Percentiles rank a stretch among this genome's conserved stretches.
These are phyloP conservation scores for Venturia canescens DNA, from an alignment of 1,140 invertebrate species.

Conservation along the genomic window DNA sequence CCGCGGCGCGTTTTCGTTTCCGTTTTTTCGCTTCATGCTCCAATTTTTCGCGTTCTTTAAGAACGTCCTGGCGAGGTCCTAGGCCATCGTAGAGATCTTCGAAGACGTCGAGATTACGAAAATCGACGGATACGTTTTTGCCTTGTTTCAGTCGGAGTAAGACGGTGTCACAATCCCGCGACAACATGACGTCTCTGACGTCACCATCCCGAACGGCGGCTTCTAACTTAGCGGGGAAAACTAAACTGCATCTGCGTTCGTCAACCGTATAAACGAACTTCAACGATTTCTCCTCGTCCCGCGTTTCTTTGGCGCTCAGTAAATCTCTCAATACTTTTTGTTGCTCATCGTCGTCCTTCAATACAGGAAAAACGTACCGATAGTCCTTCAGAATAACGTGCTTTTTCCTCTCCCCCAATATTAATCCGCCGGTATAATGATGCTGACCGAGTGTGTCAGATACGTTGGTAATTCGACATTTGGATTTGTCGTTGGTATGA, in stretches of 20 bases:
- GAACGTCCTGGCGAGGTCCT: slow-evolving; percentile 80
- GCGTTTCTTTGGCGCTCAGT: slow-evolving; percentile 79
- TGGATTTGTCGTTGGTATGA: slow-evolving; percentile 77
- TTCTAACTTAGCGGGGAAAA: slow-evolving; percentile 86
- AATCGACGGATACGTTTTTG: slow-evolving; percentile 83
- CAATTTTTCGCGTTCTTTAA: slow-evolving; percentile 80
- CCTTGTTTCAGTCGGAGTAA: slow-evolving; percentile 85
- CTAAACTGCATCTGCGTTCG: slow-evolving; percentile 84
- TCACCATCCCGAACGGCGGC: slow-evolving; percentile 86
- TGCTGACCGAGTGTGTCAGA: slow-evolving; percentile 79
- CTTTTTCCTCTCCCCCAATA: slow-evolving; percentile 80
- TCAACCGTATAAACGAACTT: slow-evolving; percentile 87
- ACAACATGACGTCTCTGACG: slow-evolving; percentile 86
- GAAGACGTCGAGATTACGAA: slow-evolving; percentile 80
- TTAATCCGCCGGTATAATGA: slow-evolving; percentile 78
- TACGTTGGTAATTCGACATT: slow-evolving; percentile 82
- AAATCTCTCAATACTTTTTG: slow-evolving; percentile 80
- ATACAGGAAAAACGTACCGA: slow-evolving; percentile 84
- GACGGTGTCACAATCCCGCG: slow-evolving; percentile 85
- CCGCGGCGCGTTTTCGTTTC: slow-evolving; percentile 80
- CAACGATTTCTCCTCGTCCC: slow-evolving; percentile 75
- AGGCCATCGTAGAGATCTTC: slow-evolving; percentile 81
- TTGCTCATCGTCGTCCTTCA: slow-evolving; percentile 82
- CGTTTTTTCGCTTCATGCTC: slow-evolving; percentile 77
- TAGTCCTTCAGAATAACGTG: slow-evolving; percentile 84